These are phyloP conservation scores for Basileuterus tristriatus DNA, from an alignment of 2,797 vertebrate genomes.

Conservation along the genomic window DNA sequence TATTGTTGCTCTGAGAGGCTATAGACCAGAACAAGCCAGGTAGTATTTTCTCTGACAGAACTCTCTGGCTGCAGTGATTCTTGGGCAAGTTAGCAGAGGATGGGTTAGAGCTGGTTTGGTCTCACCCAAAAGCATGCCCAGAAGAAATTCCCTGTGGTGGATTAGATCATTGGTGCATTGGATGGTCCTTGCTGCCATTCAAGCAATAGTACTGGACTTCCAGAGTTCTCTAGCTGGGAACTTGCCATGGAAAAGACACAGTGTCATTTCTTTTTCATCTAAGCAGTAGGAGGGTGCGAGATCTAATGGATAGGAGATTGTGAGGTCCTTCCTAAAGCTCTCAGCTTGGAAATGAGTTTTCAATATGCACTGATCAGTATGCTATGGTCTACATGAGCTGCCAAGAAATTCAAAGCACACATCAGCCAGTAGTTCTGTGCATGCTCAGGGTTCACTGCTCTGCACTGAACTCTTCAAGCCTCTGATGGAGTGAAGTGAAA, in stretches of 20 bases:
- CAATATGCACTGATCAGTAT: fast-evolving
- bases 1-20: background rate
- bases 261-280: background rate
- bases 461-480: background rate
- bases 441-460: background rate
- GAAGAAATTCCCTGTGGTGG: background rate
- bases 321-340: background rate
- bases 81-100: background rate
- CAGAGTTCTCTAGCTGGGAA: background rate
- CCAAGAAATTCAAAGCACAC: background rate
- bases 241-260: background rate
- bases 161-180: background rate
- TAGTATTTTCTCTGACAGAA: background rate
- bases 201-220: background rate
- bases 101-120: background rate
- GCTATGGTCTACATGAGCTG: background rate
- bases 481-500: background rate
- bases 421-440: background rate
- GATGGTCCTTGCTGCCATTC: background rate
- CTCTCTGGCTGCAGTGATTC: background rate
- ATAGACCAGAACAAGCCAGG: background rate
- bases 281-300: background rate
- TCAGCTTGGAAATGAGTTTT: background rate
- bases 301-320: background rate
- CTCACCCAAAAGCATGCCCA: background rate